A percentile compares a stretch with the other conserved stretches of the same genome.
These are phyloP conservation scores for Thymelicus sylvestris DNA, from an alignment of 2,888 invertebrate species.

Conservation along the genomic window DNA sequence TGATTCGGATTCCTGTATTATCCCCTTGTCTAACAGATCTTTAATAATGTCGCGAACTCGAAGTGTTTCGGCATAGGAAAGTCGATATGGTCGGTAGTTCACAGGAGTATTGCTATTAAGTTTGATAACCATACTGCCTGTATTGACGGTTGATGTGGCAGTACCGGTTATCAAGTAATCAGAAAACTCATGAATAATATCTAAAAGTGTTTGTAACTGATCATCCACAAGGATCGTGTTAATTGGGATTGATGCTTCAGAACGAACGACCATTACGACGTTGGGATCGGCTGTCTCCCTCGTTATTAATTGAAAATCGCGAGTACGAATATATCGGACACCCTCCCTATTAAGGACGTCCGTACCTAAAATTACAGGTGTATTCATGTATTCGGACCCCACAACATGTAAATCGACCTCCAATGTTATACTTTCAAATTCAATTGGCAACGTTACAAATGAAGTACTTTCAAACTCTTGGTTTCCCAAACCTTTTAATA, in stretches of 20 bases:
- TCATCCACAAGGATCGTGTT: neutral
- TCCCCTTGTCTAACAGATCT: neutral
- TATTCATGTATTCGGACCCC: slow-evolving; percentile 4
- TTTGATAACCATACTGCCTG: neutral
- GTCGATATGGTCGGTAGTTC: neutral
- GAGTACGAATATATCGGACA: neutral
- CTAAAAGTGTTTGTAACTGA: neutral
- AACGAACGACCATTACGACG: neutral
- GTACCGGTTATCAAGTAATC: neutral
- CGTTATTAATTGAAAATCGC: neutral
- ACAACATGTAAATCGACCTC: slow-evolving; percentile 20
- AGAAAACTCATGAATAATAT: neutral
- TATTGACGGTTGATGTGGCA: neutral
- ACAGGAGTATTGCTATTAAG: neutral
- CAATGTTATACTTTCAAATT: slow-evolving; percentile 15
- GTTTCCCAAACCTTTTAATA: neutral
- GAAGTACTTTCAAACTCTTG: slow-evolving; percentile 9
- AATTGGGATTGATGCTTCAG: neutral
- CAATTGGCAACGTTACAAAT: slow-evolving; percentile 3
- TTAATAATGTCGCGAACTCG: neutral
- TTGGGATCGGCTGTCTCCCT: neutral
- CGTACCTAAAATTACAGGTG: slow-evolving; percentile 7
- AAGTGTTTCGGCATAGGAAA: neutral
- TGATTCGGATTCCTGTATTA: slow-evolving; percentile 14
- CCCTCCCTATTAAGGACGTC: slow-evolving; percentile 20